Evolutionary conservation across 1,140 invertebrate genomes (phyloP).

Genomic region (Paraescarpia echinospica): DNA sequence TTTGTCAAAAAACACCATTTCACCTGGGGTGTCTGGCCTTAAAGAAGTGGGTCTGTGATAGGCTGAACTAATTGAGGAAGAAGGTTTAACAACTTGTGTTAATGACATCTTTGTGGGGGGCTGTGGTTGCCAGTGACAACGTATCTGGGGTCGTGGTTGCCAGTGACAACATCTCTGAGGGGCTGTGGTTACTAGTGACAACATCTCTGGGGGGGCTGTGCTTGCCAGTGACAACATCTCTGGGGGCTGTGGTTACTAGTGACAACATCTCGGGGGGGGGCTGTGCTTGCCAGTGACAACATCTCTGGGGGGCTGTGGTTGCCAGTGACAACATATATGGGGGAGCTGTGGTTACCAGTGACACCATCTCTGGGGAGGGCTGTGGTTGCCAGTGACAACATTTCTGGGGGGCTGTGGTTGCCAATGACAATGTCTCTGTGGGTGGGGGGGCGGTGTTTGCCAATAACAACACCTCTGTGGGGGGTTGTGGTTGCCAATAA

Average conservation of each 20-base stretch:
- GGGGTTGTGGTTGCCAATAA: neutral
- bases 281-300: constrained; percentile 38
- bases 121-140: constrained; percentile 37
- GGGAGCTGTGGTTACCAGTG: neutral
- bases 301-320: constrained; percentile 64
- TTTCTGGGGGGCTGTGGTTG: neutral
- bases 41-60: too few species aligned
- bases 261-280: constrained; percentile 64
- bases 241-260: neutral
- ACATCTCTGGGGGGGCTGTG: neutral
- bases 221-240: neutral
- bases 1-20: too few species aligned
- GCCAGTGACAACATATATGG: neutral
- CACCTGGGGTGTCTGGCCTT: too few species aligned
- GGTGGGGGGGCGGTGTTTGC: too few species aligned
- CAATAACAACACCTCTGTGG: constrained; percentile 66
- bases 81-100: too few species aligned
- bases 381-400: neutral
- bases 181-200: neutral
- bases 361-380: neutral
- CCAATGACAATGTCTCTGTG: neutral
- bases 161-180: neutral
- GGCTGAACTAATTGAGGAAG: too few species aligned
- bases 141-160: constrained; percentile 65
- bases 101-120: neutral